Conservation (phyloP, 2,888 invertebrate species). For the Tiliacea aurago region DNA sequence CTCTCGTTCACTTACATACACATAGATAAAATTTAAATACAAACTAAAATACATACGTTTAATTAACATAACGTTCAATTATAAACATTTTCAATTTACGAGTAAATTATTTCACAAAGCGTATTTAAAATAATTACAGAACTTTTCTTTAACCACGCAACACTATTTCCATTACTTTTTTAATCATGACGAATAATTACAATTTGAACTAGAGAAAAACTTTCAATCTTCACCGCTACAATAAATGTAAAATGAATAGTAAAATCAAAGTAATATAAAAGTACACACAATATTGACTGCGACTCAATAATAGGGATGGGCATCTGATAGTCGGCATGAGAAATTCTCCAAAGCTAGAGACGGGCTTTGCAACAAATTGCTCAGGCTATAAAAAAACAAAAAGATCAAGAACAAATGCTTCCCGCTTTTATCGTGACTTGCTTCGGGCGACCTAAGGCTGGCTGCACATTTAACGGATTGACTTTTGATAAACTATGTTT, state of each 20-base stretch:
- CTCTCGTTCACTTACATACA: constrained; percentile 23
- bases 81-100: neutral
- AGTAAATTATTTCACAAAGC: constrained; percentile 16
- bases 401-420: constrained; percentile 73
- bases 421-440: constrained; percentile 68
- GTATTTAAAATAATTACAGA: neutral
- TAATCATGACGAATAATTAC: constrained; percentile 1
- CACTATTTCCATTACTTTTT: constrained; percentile 2
- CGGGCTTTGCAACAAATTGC: constrained; percentile 70
- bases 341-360: constrained; percentile 34
- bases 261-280: constrained; percentile 45
- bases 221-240: too few relatives aligned
- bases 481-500: constrained; percentile 3
- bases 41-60: constrained; percentile 15
- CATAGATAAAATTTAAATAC: constrained; percentile 3
- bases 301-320: constrained; percentile 54
- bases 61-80: neutral
- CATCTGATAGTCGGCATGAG: constrained; percentile 35
- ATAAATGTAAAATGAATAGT: constrained; percentile 30
- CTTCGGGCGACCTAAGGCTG: constrained; percentile 46
- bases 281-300: constrained; percentile 49
- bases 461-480: constrained; percentile 34
- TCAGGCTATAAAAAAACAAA: constrained; percentile 69
- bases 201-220: constrained; percentile 6
- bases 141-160: neutral